Evolutionary conservation across 2,888 invertebrate species (phyloP).

Genomic region (Carterocephalus palaemon): DNA sequence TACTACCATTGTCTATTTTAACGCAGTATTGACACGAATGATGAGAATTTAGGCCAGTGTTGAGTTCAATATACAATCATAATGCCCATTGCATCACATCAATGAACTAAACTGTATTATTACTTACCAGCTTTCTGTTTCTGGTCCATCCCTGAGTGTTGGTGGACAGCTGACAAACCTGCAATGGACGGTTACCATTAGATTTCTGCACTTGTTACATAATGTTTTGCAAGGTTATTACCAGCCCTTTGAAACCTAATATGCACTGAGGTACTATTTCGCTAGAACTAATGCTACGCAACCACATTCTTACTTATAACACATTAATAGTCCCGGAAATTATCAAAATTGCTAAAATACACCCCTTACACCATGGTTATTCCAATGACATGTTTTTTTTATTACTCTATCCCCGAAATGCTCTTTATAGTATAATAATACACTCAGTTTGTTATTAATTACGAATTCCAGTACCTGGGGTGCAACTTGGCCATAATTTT

Average conservation of each 20-base stretch:
- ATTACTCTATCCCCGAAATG: conserved; percentile 38
- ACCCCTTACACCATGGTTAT: conserved; percentile 44
- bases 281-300: conserved; percentile 31
- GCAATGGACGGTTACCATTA: conserved; percentile 66
- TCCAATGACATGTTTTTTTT: conserved; percentile 40
- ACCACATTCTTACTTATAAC: conserved; percentile 38
- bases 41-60: too few relatives aligned
- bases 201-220: conserved; percentile 72
- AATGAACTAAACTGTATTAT: conserved; percentile 2
- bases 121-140: conserved; percentile 87
- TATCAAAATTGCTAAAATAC: conserved; percentile 51
- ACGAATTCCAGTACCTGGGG: conserved; percentile 82
- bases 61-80: too few relatives aligned
- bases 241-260: conserved; percentile 47
- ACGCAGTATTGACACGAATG: too few relatives aligned
- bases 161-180: conserved; percentile 89
- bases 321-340: conserved; percentile 34
- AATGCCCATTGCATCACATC: not conserved
- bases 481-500: conserved; percentile 83
- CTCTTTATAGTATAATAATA: conserved; percentile 7
- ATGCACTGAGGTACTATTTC: conserved; percentile 34
- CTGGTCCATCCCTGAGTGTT: conserved; percentile 86
- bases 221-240: conserved; percentile 74
- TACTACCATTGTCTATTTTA: too few relatives aligned
- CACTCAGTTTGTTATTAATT: conserved; percentile 7